Base-by-base conservation (phyloP, 2,797 vertebrate species). In the Ctenopoma kingsleyae region DNA sequence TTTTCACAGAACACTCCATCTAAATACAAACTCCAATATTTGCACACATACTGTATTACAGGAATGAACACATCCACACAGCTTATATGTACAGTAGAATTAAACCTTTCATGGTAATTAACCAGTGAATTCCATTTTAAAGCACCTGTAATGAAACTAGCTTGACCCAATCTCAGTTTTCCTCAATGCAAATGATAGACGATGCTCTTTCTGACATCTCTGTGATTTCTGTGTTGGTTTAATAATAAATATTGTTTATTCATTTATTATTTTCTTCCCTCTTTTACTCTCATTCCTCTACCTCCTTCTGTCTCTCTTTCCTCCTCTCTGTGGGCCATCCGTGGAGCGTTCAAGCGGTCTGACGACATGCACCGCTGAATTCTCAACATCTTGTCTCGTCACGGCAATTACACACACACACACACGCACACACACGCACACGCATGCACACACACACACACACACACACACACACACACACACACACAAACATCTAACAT, bases 301-400 rank as follows among this genome's bases (percentile, higher is more conserved):
- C 81, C 80, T 78, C 85, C 88, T 85, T 90, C 91, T 91, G 87
- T 92, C 89, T 93, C 83, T 89, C 83, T 81, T 84, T 87, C 87
- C 75, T 74, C 80, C 90, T 93, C 94, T 95, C 94, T 84, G 92
- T 60, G 92, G 93, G 92, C 93, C 88, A 78, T 91, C 91, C 89
- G 61, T 76, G 88, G 88, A 90, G 93, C 92, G 80, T 93, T 94
- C 90, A 93, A 87, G 91, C 92, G 79, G 87, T 92, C 89, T 82
- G 85, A 79, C 82, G 85, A 86, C 90, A 93, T 84, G 93, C 93
- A 89, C 84, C 69, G 75, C 88, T 89, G 92, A 91, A 74, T 87
- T 88, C 90, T 93, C 93, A 93, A 94, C 94, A 95, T 95, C 93
- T 94, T 94, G 93, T 94, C 92, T 90, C 90, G 94, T 94, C 94